phyloP scores from a whole-genome alignment of 2,797 vertebrate genomes.

The Alosa sapidissima region DNA sequence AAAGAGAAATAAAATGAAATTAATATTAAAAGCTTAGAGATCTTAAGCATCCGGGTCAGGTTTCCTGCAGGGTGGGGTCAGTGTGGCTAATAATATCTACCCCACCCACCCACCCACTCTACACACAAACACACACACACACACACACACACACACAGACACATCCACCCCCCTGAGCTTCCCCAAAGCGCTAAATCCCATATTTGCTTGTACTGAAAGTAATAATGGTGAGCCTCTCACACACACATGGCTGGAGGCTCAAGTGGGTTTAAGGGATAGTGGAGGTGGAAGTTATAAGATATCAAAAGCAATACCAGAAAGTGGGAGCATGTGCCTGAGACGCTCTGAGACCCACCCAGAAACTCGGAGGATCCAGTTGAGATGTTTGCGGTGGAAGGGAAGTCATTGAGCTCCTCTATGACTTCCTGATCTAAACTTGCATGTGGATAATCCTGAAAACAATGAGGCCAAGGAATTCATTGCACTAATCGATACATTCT shows the following conservation, averaged over 20 bases:
- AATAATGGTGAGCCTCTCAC: constrained; percentile 14
- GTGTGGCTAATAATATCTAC: not conserved
- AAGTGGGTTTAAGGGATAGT: not conserved
- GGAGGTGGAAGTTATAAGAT: not conserved
- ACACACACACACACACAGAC: too few relatives aligned
- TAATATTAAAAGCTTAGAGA: not conserved
- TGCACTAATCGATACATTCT: too few relatives aligned
- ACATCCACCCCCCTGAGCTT: not conserved
- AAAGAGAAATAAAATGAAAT: not conserved
- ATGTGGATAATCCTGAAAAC: too few relatives aligned
- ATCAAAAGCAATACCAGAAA: not conserved
- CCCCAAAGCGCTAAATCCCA: not conserved
- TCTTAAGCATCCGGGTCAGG: not conserved
- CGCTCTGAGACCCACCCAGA: not conserved
- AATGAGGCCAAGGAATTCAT: too few relatives aligned
- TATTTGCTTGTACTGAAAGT: not conserved
- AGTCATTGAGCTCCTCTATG: not conserved
- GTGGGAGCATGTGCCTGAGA: not conserved
- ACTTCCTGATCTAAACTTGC: too few relatives aligned
- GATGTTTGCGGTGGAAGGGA: not conserved
- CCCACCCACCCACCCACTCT: not conserved
- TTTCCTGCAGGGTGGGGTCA: not conserved
- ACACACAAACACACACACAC: not conserved
- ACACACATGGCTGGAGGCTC: not conserved
- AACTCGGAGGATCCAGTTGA: not conserved